phyloP scores from a whole-genome alignment of 2,113 vertebrate genomes.

The Boleophthalmus pectinirostris region DNA sequence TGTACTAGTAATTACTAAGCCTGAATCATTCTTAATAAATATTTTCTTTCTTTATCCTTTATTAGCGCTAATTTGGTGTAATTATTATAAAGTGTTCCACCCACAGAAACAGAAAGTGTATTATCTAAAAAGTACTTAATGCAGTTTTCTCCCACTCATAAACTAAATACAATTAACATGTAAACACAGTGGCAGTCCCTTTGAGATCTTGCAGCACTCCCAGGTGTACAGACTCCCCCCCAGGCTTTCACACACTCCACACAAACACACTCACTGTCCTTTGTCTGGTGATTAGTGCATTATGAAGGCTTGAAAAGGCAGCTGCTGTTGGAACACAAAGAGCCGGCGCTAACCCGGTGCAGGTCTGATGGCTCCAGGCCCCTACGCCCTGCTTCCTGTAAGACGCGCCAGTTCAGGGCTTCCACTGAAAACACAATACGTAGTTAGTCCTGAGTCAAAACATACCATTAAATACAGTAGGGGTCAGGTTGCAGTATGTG shows the following conservation, averaged over 20 bases:
- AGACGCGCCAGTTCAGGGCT: slow-evolving; percentile 45
- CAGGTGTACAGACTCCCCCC: slow-evolving; percentile 40
- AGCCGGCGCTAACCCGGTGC: slow-evolving; percentile 2
- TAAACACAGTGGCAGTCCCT: neutral
- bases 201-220: neutral
- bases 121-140: no score
- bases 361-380: slow-evolving; percentile 12
- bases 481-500: slow-evolving; percentile 39
- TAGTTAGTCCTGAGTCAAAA: slow-evolving; percentile 33
- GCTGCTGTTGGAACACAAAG: slow-evolving; percentile 60
- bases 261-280: slow-evolving; percentile 19
- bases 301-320: slow-evolving; percentile 41
- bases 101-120: no score
- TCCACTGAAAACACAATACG: slow-evolving; percentile 39
- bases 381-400: slow-evolving; percentile 44
- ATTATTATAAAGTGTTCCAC: no score
- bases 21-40: no score
- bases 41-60: no score
- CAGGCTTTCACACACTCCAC: slow-evolving; percentile 39
- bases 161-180: neutral
- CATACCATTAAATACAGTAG: slow-evolving; percentile 53
- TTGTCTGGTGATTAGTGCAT: slow-evolving; percentile 47
- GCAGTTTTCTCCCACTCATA: neutral
- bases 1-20: no score
- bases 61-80: no score